Evolutionary conservation across 2,113 vertebrate genomes (phyloP), one percentile per base, ranked within the genome.

Genomic region (Poicephalus meyeri): DNA sequence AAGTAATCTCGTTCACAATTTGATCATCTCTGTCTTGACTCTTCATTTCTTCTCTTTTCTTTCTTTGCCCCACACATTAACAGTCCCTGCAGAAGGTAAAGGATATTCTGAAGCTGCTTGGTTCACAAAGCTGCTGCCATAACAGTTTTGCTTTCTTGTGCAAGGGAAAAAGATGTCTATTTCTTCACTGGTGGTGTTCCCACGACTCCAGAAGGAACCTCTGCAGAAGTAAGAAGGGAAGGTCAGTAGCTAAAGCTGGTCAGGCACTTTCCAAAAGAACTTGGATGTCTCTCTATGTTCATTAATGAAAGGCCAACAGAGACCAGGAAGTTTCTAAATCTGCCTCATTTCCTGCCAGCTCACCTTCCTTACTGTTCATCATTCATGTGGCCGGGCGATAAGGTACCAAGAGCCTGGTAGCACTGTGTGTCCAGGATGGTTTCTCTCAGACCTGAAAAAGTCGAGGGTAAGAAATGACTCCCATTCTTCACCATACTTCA

Each of bases 161-260:
- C 29, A 83, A 66, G 17, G 82, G 65, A 80, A 77, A 70, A 56
- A 1, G 11, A 4, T 70, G 72, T 76, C 29, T 56, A 1, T 81
- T 82, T 70, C 73, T 80, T 85, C 44, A 39, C n/a, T 55, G 37
- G 3, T 80, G 6, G 2, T 74, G 3, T 86, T 96, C 68, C 81
- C 28, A 39, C 55, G 55, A 63, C 19, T 46, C 13, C 16, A 60
- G 29, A 16, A 91, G 53, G 16, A 63, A 25, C 16, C 26, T 80
- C 56, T 73, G n/a, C 33, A 60, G 46, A 88, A 78, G 35, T 16
- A 60, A 93, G 90, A 80, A 95, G 94, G 88, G 79, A 95, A 96
- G 64, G 79, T 93, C 82, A 60, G 60, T n/a, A 80, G 52, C 31
- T 86, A 77, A 90, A 1, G 3, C 33, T 88, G 50, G 20, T 60